A percentile compares a stretch with the other conserved stretches of the same genome.
Conservation (phyloP, 2,113 vertebrate species). For the Edolisoma coerulescens region DNA sequence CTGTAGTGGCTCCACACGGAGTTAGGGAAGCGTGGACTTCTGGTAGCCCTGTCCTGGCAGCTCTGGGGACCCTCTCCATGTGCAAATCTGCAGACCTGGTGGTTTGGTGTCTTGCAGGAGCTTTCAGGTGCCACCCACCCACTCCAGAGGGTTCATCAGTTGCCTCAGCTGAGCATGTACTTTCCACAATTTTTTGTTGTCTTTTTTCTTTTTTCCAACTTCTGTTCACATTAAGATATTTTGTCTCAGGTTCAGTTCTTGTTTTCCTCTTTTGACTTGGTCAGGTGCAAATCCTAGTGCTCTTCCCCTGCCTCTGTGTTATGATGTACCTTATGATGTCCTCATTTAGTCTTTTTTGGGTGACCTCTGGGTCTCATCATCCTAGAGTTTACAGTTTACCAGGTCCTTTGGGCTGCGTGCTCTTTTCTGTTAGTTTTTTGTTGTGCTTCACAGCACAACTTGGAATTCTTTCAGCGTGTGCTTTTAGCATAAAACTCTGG, state of each 20-base stretch:
- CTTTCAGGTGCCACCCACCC: not conserved
- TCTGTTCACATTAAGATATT: not conserved
- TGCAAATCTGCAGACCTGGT: not conserved
- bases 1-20: not conserved
- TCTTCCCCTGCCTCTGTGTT: not conserved
- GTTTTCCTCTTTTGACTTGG: not conserved
- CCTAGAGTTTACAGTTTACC: not conserved
- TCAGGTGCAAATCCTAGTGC: not conserved
- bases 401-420: not conserved
- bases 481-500: not conserved
- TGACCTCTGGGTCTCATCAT: not conserved
- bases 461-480: not conserved
- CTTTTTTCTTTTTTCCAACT: accelerated
- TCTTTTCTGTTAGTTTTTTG: not conserved
- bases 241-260: not conserved
- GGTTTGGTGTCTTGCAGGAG: not conserved
- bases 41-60: not conserved
- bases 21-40: accelerated
- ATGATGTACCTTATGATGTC: not conserved
- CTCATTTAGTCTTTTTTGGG: not conserved
- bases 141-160: not conserved
- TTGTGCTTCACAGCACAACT: accelerated
- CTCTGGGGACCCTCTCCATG: not conserved
- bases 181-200: not conserved
- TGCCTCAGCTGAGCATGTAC: not conserved